Conservation (phyloP, 2,797 vertebrate genomes). For the Morelia viridis region DNA sequence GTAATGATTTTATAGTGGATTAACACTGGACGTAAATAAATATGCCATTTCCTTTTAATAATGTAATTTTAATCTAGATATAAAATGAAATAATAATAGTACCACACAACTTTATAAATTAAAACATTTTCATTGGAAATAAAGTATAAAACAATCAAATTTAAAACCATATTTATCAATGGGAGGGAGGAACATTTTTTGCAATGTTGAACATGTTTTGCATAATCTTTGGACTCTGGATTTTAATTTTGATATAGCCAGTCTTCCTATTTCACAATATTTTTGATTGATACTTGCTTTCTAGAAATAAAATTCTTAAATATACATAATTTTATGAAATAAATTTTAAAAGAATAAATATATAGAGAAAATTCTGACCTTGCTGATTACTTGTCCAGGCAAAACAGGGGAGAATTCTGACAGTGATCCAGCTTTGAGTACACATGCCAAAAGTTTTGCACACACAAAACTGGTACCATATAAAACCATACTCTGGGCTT, state of each 20-base stretch:
- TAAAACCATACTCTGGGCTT: no score
- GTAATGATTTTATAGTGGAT: background rate
- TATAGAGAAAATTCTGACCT: no score
- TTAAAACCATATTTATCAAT: background rate
- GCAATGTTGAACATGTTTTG: background rate
- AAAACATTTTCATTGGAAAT: background rate
- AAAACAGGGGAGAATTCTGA: no score
- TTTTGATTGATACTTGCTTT: no score
- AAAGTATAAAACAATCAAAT: background rate
- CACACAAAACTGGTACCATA: no score
- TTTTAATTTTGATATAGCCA: background rate
- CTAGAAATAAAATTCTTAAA: no score
- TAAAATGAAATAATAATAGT: background rate
- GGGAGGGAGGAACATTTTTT: background rate
- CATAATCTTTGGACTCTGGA: background rate
- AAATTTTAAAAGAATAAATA: no score
- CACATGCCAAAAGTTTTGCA: no score
- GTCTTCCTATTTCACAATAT: no score
- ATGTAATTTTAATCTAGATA: background rate
- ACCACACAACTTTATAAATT: background rate
- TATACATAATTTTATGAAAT: no score
- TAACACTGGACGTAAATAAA: background rate
- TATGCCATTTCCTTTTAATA: background rate
- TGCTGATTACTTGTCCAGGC: no score
- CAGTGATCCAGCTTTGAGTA: no score